These are phyloP conservation scores for Cotesia congregata DNA, from an alignment of 2,888 invertebrate species.

Conservation along the genomic window DNA sequence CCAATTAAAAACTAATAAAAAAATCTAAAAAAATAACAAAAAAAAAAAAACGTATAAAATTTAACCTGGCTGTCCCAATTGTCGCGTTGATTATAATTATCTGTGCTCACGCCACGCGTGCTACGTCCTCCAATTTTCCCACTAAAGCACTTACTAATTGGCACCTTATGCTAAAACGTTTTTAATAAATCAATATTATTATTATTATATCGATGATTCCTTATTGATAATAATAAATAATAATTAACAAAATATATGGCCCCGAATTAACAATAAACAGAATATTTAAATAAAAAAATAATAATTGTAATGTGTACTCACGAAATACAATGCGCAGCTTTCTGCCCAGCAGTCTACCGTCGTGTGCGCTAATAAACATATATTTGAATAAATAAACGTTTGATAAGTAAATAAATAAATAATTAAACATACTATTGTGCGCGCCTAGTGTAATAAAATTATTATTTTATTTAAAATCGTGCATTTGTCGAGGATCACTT, in stretches of 20 bases:
- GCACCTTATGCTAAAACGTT: slow-evolving; percentile 55
- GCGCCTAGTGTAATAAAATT: slow-evolving; percentile 26
- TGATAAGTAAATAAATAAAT: slow-evolving; percentile 21
- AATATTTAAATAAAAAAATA: slow-evolving; percentile 54
- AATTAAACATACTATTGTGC: slow-evolving; percentile 24
- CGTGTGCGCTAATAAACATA: slow-evolving; percentile 49
- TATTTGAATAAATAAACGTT: slow-evolving; percentile 8
- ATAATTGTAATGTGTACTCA: slow-evolving; percentile 55
- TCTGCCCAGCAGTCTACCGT: slow-evolving; percentile 62
- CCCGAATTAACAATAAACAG: slow-evolving; percentile 63
- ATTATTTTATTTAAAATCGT: slow-evolving; percentile 20
- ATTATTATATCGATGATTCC: slow-evolving; percentile 67
- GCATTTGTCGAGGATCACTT: slow-evolving; percentile 22
- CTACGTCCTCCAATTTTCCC: slow-evolving; percentile 50
- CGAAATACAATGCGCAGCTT: slow-evolving; percentile 59
- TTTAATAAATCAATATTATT: slow-evolving; percentile 56
- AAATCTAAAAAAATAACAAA: not conserved
- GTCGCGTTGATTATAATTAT: slow-evolving; percentile 57
- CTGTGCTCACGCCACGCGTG: slow-evolving; percentile 59
- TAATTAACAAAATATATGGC: slow-evolving; percentile 54
- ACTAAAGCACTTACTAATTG: slow-evolving; percentile 57
- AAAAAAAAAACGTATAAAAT: not conserved
- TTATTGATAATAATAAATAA: slow-evolving; percentile 59
- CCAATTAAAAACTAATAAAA: slow-evolving; percentile 19
- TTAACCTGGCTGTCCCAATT: slow-evolving; percentile 18